Evolutionary conservation across 2,797 vertebrate genomes (phyloP).

Genomic region (Crenichthys baileyi): DNA sequence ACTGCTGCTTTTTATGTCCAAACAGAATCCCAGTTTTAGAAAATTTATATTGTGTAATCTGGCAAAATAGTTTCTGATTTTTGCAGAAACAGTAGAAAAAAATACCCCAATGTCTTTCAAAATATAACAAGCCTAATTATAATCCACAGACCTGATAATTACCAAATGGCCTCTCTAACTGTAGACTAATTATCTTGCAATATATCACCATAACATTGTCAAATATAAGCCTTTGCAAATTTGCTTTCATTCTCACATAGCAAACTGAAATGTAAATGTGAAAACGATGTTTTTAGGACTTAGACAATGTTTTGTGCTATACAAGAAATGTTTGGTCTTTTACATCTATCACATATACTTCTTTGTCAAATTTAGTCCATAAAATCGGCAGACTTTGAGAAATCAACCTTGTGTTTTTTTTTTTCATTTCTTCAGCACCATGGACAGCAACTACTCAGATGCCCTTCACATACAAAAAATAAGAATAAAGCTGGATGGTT

Average conservation of each 20-base stretch:
- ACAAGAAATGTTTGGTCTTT: too few relatives aligned
- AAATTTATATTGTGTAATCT: not conserved
- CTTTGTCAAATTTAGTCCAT: not conserved
- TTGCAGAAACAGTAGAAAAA: not conserved
- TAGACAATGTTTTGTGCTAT: too few relatives aligned
- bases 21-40: not conserved
- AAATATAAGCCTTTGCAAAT: not conserved
- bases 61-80: too few relatives aligned
- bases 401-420: too few relatives aligned
- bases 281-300: not conserved
- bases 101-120: not conserved
- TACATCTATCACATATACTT: not conserved
- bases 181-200: not conserved
- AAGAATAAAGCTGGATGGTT: not conserved
- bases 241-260: not conserved
- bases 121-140: not conserved
- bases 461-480: not conserved
- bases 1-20: not conserved
- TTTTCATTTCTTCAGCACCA: slow-evolving; percentile 52
- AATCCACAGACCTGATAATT: not conserved
- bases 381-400: not conserved
- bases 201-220: not conserved
- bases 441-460: slow-evolving; percentile 35
- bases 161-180: not conserved
- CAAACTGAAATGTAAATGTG: not conserved